Conservation (phyloP, 2,888 invertebrate species). For the Nomada fucata region DNA sequence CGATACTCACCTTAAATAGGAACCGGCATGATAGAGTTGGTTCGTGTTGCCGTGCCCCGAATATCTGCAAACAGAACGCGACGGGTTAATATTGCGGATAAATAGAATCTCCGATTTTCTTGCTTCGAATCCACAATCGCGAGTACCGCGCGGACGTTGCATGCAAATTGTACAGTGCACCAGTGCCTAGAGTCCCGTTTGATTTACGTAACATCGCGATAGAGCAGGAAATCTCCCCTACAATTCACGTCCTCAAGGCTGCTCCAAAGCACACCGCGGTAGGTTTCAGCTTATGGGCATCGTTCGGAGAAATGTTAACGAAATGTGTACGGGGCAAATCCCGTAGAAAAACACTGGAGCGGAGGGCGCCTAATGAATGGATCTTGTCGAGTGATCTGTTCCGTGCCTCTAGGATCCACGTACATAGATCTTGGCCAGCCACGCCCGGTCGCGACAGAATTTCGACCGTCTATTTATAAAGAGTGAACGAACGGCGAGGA, state of each 20-base stretch:
- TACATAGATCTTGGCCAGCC: conserved; percentile 61
- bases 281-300: too few species aligned
- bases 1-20: conserved; percentile 76
- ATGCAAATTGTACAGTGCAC: conserved; percentile 39
- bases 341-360: background rate
- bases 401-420: conserved; percentile 56
- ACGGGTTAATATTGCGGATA: background rate
- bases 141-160: conserved; percentile 11
- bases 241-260: conserved; percentile 37
- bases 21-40: conserved; percentile 76
- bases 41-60: conserved; percentile 74
- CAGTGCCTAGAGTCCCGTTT: conserved; percentile 34
- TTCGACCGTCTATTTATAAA: conserved; percentile 76
- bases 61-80: conserved; percentile 74
- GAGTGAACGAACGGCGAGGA: conserved; percentile 74
- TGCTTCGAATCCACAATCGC: conserved; percentile 3
- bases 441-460: conserved; percentile 67
- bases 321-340: background rate
- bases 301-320: background rate
- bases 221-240: conserved; percentile 29
- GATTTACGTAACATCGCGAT: conserved; percentile 52
- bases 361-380: conserved; percentile 44
- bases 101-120: conserved; percentile 3
- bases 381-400: conserved; percentile 65
- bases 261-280: too few species aligned